Conservation (phyloP, 2,113 vertebrate species). For the Oryzias javanicus region DNA sequence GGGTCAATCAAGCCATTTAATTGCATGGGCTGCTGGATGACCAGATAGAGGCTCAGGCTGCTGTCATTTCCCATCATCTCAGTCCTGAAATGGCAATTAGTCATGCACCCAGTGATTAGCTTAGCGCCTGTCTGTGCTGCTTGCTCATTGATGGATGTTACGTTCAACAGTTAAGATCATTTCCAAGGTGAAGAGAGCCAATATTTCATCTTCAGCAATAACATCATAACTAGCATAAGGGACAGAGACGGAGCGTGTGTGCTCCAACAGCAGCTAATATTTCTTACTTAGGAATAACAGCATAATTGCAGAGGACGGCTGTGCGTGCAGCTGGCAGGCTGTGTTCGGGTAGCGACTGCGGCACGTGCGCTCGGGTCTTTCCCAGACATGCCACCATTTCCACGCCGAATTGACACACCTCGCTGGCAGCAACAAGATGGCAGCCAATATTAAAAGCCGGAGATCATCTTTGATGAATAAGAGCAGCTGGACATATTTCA, state of each 20-base stretch:
- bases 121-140: slow-evolving; percentile 50
- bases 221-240: slow-evolving; percentile 48
- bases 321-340: neutral
- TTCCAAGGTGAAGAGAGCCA: slow-evolving; percentile 64
- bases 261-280: slow-evolving; percentile 39
- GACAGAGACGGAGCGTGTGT: neutral
- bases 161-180: slow-evolving; percentile 64
- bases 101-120: slow-evolving; percentile 74
- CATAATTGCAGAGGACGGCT: slow-evolving; percentile 48
- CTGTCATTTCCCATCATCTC: slow-evolving; percentile 68
- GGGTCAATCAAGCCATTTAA: slow-evolving; percentile 74
- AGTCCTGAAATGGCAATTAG: slow-evolving; percentile 73
- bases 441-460: slow-evolving; percentile 28
- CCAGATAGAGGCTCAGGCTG: slow-evolving; percentile 58
- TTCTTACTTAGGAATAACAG: slow-evolving; percentile 60
- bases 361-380: slow-evolving; percentile 21
- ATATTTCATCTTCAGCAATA: slow-evolving; percentile 68
- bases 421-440: slow-evolving; percentile 42
- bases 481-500: slow-evolving; percentile 29
- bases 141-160: slow-evolving; percentile 69
- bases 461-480: slow-evolving; percentile 46
- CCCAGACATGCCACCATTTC: slow-evolving; percentile 33
- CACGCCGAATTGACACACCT: slow-evolving; percentile 30
- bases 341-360: neutral
- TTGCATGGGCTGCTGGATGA: slow-evolving; percentile 66